Base-by-base conservation (phyloP, 2,113 vertebrate species). In the Polypterus senegalus region DNA sequence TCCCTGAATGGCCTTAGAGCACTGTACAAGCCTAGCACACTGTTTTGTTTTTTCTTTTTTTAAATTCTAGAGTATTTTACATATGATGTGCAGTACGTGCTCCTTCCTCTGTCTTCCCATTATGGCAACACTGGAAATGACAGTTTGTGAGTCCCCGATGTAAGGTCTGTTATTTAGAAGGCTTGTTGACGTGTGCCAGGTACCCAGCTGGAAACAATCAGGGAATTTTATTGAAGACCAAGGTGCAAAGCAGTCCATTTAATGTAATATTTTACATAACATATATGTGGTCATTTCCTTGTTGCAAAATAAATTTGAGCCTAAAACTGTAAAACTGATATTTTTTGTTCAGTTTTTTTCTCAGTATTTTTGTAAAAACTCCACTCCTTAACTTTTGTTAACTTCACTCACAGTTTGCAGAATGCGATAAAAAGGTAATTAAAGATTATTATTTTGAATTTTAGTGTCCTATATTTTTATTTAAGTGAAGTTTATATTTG, bases 11-110 rank as follows among this genome's bases (percentile, higher is more conserved):
- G 70, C 73, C 70, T 70, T 68, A 44, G 66, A 63, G 70, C 61
- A 69, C 70, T 74, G 68, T 67, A 69, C 65, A 72, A 70, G 65
- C 64, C 65, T 65, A 72, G 68, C 68, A 70, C 70, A 72, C 73
- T 74, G 73, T 27, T 27, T 27, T 27, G 27, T 27, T 27, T 27
- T 27, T 27, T 27, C 27, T 27, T 27, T 27, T 27, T 27, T 27
- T 27, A 27, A 27, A 27, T 27, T 27, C 27, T 27, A 27, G 27
- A 58, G n/a, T 58, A 58, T 58, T 58, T 58, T 27, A 58, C 44
- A 45, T 56, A 7, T 52, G 5, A 58, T 7, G 60, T 51, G 59
- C 59, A 44, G 54, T 51, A 59, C 61, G 52, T 60, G 49, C 65
- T 59, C 27, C 49, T 66, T 27, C 60, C 59, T 49, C 65, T 61